A percentile compares a stretch with the other conserved stretches of the same genome.
These are phyloP conservation scores for Melanotaenia duboulayi DNA, from an alignment of 2,113 vertebrate species.

Conservation along the genomic window DNA sequence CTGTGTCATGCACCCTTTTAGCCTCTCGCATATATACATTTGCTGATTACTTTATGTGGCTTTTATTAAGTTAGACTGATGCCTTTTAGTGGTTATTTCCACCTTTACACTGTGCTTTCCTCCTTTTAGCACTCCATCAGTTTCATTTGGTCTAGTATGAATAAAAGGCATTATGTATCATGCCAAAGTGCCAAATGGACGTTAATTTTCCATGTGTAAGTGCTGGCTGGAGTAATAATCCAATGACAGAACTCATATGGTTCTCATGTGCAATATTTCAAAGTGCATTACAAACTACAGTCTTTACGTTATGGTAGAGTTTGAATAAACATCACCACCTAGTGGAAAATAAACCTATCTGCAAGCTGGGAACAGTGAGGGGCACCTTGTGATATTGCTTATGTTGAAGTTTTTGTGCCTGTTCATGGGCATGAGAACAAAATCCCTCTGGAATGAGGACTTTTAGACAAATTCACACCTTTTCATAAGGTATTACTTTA, in stretches of 20 bases:
- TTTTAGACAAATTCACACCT: background rate
- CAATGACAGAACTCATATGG: conserved; percentile 18
- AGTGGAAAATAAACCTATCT: conserved; percentile 27
- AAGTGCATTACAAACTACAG: conserved; percentile 3
- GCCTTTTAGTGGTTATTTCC: conserved; percentile 28
- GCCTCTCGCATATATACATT: conserved; percentile 6
- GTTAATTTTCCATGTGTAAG: conserved; percentile 46
- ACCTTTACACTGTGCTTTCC: conserved; percentile 9
- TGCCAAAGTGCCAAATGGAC: conserved; percentile 34
- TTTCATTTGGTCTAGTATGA: conserved; percentile 21
- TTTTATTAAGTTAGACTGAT: conserved; percentile 41
- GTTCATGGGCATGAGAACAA: background rate
- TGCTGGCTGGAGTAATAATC: conserved; percentile 39
- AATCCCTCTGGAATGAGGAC: background rate
- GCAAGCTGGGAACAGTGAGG: background rate
- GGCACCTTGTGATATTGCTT: background rate
- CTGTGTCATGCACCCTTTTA: background rate
- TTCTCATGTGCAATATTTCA: background rate
- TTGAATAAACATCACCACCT: conserved; percentile 60
- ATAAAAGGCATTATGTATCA: conserved; percentile 35
- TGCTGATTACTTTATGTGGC: conserved; percentile 16
- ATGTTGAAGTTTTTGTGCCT: conserved; percentile 8
- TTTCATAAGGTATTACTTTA: background rate
- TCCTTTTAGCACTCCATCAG: conserved; percentile 29
- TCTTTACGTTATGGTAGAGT: background rate